phyloP scores from a whole-genome alignment of 1,140 invertebrate genomes.

The Probaryconus sp. region DNA sequence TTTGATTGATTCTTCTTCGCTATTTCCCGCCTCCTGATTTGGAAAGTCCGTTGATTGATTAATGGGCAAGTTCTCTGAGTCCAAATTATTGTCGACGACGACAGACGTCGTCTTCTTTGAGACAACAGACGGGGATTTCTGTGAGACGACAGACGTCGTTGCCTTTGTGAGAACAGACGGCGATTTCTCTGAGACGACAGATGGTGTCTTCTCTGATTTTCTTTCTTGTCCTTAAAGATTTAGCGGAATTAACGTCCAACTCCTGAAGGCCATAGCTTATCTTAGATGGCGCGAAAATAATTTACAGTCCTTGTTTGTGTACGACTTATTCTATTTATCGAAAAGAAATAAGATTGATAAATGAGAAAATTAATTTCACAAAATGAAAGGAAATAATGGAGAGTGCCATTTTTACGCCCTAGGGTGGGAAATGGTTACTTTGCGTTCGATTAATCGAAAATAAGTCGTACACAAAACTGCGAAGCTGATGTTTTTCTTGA shows the following conservation, averaged over 20 bases:
- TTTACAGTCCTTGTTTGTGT: neutral
- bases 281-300: conserved; percentile 6
- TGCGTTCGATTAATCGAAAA: too few relatives aligned
- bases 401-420: too few relatives aligned
- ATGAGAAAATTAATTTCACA: too few relatives aligned
- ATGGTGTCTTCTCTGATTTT: neutral
- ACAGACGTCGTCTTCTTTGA: neutral
- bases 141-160: neutral
- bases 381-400: too few relatives aligned
- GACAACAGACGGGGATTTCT: neutral
- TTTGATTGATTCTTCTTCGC: conserved; percentile 19
- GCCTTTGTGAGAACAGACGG: conserved; percentile 31
- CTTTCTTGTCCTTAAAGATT: conserved; percentile 25
- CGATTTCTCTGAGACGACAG: conserved; percentile 3
- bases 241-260: conserved; percentile 18
- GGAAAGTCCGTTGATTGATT: conserved; percentile 32
- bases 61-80: conserved; percentile 21
- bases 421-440: too few relatives aligned
- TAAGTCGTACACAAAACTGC: too few relatives aligned
- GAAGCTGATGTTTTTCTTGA: conserved; percentile 5
- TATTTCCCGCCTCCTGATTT: conserved; percentile 18
- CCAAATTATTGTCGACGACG: conserved; percentile 12
- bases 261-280: conserved; percentile 1
- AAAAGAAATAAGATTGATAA: too few relatives aligned
- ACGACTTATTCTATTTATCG: neutral